Evolutionary conservation across 2,113 vertebrate genomes (phyloP).

Genomic region (Corythaeola cristata): DNA sequence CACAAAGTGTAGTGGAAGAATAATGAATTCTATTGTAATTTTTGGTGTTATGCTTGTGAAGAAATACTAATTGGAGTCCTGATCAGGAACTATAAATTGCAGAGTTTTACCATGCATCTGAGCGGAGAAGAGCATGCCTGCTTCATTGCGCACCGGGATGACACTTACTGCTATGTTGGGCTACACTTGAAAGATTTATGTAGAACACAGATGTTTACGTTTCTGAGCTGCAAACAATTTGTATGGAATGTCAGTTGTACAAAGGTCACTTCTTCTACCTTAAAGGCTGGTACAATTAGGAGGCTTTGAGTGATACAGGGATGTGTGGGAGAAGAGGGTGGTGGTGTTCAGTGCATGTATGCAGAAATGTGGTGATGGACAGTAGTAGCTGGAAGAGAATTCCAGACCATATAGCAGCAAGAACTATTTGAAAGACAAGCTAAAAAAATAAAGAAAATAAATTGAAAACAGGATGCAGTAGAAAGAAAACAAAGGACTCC

Average conservation of each 20-base stretch:
- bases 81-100: neutral
- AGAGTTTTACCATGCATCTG: neutral
- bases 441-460: neutral
- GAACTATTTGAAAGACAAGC: neutral
- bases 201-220: neutral
- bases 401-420: neutral
- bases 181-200: neutral
- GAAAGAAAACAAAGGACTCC: neutral
- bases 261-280: neutral
- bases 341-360: rapidly evolving
- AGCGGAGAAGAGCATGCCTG: neutral
- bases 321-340: neutral
- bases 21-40: neutral
- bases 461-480: neutral
- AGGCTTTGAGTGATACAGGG: neutral
- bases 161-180: neutral
- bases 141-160: neutral
- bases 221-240: neutral
- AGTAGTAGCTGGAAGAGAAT: neutral
- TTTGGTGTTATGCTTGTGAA: neutral
- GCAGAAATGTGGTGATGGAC: neutral
- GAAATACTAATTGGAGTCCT: neutral
- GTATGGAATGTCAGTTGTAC: neutral
- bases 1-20: neutral
- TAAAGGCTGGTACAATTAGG: neutral